phyloP scores from a whole-genome alignment of 2,113 vertebrate species.

The Percopsis transmontana region DNA sequence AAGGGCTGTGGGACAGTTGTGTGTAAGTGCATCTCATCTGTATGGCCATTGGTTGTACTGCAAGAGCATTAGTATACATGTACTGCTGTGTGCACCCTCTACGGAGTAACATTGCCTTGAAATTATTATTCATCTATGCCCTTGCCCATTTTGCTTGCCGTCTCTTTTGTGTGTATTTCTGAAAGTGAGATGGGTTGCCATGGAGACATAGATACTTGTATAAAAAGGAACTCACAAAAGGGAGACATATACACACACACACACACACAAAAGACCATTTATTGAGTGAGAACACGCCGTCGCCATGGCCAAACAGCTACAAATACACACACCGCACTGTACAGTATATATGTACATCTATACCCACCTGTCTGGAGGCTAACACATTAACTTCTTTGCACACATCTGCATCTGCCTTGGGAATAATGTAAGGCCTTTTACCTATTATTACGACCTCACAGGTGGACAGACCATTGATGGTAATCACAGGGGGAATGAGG shows the following conservation, averaged over 20 bases:
- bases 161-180: slow-evolving; percentile 66
- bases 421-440: too few species aligned
- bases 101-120: slow-evolving; percentile 23
- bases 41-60: slow-evolving; percentile 2
- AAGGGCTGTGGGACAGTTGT: too few species aligned
- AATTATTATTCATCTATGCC: slow-evolving; percentile 53
- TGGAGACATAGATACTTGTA: slow-evolving; percentile 70
- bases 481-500: slow-evolving; percentile 6
- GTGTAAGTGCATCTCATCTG: neutral
- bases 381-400: too few species aligned
- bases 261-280: neutral
- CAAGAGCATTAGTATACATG: neutral
- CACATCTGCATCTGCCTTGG: too few species aligned
- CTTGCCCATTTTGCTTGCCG: slow-evolving; percentile 38
- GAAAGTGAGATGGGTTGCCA: slow-evolving; percentile 69
- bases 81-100: slow-evolving; percentile 11
- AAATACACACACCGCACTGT: too few species aligned
- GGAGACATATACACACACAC: slow-evolving; percentile 18
- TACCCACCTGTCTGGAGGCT: too few species aligned
- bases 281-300: neutral
- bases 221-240: slow-evolving; percentile 55
- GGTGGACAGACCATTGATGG: slow-evolving; percentile 18
- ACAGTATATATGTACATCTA: too few species aligned
- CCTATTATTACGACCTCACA: neutral
- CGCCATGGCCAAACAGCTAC: too few species aligned